Evolutionary conservation across 2,888 invertebrate species (phyloP).

Genomic region (Helleia helle): DNA sequence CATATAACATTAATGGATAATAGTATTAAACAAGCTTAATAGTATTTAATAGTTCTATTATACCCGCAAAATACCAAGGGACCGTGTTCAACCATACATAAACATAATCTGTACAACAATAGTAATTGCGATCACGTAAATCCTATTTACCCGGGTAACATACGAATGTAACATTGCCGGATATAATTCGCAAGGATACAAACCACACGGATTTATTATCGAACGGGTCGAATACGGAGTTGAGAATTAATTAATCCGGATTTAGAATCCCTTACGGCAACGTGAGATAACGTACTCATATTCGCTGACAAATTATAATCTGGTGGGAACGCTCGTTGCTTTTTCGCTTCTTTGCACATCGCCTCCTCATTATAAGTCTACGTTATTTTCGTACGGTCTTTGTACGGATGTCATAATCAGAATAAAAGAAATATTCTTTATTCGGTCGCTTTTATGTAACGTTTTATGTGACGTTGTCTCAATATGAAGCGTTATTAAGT

Average conservation of each 20-base stretch:
- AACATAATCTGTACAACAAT: slow-evolving; percentile 18
- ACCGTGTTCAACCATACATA: slow-evolving; percentile 9
- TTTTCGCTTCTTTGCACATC: slow-evolving; percentile 9
- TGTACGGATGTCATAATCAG: slow-evolving; percentile 10
- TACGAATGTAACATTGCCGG: slow-evolving; percentile 22
- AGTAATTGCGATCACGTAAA: slow-evolving; percentile 22
- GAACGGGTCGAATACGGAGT: slow-evolving; percentile 36
- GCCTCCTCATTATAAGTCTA: slow-evolving; percentile 13
- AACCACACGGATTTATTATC: slow-evolving; percentile 33
- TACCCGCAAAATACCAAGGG: not conserved
- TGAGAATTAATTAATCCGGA: slow-evolving; percentile 54
- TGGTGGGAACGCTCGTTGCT: slow-evolving; percentile 3
- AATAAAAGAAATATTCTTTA: slow-evolving; percentile 10
- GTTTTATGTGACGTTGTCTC: not conserved
- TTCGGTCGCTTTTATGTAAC: not conserved
- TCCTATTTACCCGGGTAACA: slow-evolving; percentile 22
- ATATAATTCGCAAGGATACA: slow-evolving; percentile 31
- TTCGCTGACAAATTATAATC: slow-evolving; percentile 13
- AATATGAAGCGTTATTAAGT: not conserved
- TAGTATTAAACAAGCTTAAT: not conserved
- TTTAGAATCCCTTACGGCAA: slow-evolving; percentile 39
- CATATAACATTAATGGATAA: too few relatives aligned
- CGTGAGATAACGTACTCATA: slow-evolving; percentile 36
- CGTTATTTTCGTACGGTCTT: slow-evolving; percentile 13
- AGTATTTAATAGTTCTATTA: not conserved